These are phyloP conservation scores for Pseudobourletiella spinata DNA, from an alignment of 1,140 invertebrate species.

Conservation along the genomic window DNA sequence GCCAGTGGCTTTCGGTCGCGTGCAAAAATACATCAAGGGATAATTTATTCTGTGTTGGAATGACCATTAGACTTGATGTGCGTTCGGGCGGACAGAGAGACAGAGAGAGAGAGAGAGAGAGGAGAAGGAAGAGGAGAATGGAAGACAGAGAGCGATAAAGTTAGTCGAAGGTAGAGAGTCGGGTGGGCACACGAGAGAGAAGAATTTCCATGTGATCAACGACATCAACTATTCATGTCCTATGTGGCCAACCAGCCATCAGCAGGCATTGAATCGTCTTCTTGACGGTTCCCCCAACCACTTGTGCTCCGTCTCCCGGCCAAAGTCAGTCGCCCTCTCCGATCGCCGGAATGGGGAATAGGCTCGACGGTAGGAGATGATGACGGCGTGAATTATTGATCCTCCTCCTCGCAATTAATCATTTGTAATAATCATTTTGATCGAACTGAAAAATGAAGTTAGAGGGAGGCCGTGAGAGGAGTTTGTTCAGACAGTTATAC, in stretches of 20 bases:
- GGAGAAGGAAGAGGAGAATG: not conserved
- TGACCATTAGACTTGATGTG: constrained; percentile 6
- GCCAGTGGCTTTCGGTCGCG: too few relatives aligned
- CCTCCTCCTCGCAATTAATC: not conserved
- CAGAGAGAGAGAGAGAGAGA: not conserved
- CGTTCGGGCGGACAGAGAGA: not conserved
- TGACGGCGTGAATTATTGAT: not conserved
- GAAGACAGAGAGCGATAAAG: not conserved
- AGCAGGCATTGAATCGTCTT: too few relatives aligned
- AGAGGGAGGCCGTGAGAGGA: too few relatives aligned
- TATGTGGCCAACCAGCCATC: too few relatives aligned
- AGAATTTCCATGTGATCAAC: not conserved
- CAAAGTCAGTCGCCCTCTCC: too few relatives aligned
- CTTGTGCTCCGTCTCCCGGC: too few relatives aligned
- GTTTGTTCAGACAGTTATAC: too few relatives aligned
- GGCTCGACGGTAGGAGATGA: not conserved
- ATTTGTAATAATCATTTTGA: not conserved
- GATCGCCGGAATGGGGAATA: too few relatives aligned
- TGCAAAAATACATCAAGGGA: constrained; percentile 4
- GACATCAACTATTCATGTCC: too few relatives aligned
- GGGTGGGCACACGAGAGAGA: not conserved
- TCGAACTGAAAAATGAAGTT: not conserved
- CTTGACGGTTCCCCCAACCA: too few relatives aligned
- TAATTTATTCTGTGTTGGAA: constrained; percentile 10
- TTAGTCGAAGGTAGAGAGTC: not conserved